Conservation (phyloP, 2,113 vertebrate genomes). For the Dasyornis broadbenti region DNA sequence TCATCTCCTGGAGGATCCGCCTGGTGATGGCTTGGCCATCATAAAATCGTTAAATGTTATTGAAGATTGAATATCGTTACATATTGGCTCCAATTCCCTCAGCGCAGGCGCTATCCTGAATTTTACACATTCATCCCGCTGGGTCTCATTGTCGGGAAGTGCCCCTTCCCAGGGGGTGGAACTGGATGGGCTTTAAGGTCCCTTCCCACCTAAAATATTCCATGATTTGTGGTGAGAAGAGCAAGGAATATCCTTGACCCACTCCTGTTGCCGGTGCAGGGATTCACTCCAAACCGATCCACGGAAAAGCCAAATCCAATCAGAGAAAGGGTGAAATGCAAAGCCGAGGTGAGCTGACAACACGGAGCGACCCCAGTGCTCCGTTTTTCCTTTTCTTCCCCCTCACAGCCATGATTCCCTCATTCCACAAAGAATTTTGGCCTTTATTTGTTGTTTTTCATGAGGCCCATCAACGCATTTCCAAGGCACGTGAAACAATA, state of each 20-base stretch:
- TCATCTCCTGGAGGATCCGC: neutral
- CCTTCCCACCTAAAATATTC: neutral
- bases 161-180: neutral
- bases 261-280: neutral
- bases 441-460: neutral
- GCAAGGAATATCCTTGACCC: neutral
- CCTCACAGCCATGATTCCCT: accelerated
- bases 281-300: neutral
- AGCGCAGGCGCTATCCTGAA: neutral
- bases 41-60: no score
- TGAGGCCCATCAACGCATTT: neutral
- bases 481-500: neutral
- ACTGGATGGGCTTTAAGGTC: neutral
- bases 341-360: neutral
- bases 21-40: neutral
- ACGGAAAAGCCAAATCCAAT: neutral
- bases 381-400: neutral
- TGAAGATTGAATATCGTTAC: no score
- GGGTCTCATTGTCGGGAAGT: neutral
- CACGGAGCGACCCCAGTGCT: neutral
- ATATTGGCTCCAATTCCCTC: neutral
- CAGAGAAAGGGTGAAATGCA: neutral
- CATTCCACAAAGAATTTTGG: neutral
- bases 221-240: neutral
- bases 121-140: neutral